Evolutionary conservation across 2,113 vertebrate genomes (phyloP).

Genomic region (Clarias magur): DNA sequence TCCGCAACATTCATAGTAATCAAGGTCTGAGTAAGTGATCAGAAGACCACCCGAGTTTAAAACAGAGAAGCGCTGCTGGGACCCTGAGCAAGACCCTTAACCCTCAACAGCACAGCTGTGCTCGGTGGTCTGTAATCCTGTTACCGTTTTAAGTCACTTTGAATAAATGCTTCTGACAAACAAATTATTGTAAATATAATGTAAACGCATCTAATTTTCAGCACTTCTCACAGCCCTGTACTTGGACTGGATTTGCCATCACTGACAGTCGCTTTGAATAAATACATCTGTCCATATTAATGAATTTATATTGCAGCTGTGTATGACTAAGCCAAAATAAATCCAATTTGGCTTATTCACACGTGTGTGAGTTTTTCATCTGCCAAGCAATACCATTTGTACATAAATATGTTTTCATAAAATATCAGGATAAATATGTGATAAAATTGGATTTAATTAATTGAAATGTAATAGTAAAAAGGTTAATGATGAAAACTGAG

Average conservation of each 20-base stretch:
- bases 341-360: background rate
- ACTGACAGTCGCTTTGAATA: background rate
- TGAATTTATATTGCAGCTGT: background rate
- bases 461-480: background rate
- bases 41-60: background rate
- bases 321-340: constrained; percentile 3
- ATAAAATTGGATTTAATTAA: background rate
- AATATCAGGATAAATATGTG: background rate
- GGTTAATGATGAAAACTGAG: background rate
- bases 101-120: background rate
- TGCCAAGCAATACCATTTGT: background rate
- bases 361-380: background rate
- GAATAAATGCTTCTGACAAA: background rate
- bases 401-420: background rate
- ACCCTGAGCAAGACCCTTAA: background rate
- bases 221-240: background rate
- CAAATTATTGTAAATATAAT: background rate
- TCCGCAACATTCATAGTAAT: background rate
- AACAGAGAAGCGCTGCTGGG: background rate
- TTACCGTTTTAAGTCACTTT: background rate
- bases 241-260: background rate
- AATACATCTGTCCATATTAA: background rate
- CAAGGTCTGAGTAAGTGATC: background rate
- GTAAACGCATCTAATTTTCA: background rate
- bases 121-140: background rate